phyloP scores from a whole-genome alignment of 2,888 invertebrate species.

The Suillia variegata region DNA sequence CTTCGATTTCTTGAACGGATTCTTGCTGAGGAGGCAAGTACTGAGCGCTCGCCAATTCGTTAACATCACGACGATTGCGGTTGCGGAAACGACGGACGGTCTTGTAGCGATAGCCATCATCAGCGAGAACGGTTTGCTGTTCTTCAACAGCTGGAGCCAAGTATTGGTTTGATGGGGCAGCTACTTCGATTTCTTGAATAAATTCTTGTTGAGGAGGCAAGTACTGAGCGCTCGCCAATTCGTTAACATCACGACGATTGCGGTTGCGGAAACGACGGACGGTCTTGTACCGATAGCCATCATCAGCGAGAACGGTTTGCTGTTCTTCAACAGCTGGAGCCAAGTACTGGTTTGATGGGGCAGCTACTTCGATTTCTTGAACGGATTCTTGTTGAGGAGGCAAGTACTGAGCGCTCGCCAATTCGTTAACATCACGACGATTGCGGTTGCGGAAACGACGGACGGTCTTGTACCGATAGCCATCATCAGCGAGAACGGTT shows the following conservation, averaged over 20 bases:
- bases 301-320: slow-evolving; percentile 15
- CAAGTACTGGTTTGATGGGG: neutral
- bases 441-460: slow-evolving; percentile 43
- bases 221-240: neutral
- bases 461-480: slow-evolving; percentile 56
- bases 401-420: no score
- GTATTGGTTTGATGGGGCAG: slow-evolving; percentile 26
- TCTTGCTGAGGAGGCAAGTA: slow-evolving; percentile 1
- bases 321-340: neutral
- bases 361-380: neutral
- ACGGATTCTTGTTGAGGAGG: slow-evolving; percentile 34
- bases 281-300: slow-evolving; percentile 26
- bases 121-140: slow-evolving; percentile 17
- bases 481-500: slow-evolving; percentile 45
- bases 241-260: neutral
- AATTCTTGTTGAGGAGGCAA: neutral
- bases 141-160: slow-evolving; percentile 20
- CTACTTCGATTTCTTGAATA: neutral
- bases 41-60: neutral
- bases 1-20: neutral
- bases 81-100: neutral
- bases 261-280: neutral
- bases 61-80: slow-evolving; percentile 5
- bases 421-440: slow-evolving; percentile 49
- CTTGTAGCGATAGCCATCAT: slow-evolving; percentile 25